Conservation (phyloP, 2,113 vertebrate genomes). For the Megaleporinus macrocephalus region DNA sequence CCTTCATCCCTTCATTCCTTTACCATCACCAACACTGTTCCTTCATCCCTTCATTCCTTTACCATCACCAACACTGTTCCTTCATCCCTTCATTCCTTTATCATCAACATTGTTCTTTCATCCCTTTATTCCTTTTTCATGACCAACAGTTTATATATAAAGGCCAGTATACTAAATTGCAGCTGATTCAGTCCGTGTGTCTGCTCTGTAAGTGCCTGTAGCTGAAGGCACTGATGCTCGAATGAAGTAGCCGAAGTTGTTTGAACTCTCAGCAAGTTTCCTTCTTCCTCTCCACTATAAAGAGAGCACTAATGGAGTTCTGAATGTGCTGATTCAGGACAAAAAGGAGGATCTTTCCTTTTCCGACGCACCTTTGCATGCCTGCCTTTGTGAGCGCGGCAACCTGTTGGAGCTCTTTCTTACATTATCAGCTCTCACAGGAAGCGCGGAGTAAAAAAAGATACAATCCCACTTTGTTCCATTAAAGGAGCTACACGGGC, state of each 20-base stretch:
- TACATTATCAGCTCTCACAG: slow-evolving; percentile 42
- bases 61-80: too few relatives aligned
- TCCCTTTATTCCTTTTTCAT: too few relatives aligned
- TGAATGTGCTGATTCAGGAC: slow-evolving; percentile 68
- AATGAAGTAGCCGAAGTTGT: background rate
- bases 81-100: too few relatives aligned
- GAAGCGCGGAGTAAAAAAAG: slow-evolving; percentile 39
- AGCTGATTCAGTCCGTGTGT: background rate
- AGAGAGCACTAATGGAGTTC: slow-evolving; percentile 66
- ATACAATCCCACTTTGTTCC: slow-evolving; percentile 72
- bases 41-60: too few relatives aligned
- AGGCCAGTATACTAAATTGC: too few relatives aligned
- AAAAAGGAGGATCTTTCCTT: slow-evolving; percentile 52
- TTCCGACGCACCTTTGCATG: slow-evolving; percentile 6
- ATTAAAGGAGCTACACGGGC: slow-evolving; percentile 65
- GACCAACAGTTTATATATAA: too few relatives aligned
- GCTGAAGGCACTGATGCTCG: background rate
- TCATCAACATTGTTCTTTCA: too few relatives aligned
- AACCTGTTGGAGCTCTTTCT: slow-evolving; percentile 52
- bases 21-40: too few relatives aligned
- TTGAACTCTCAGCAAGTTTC: slow-evolving; percentile 28
- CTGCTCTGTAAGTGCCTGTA: background rate
- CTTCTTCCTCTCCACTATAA: slow-evolving; percentile 31
- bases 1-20: too few relatives aligned
- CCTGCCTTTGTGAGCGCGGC: slow-evolving; percentile 35